Evolutionary conservation across 2,113 vertebrate species (phyloP).

Genomic region (Trematocara macrostoma): DNA sequence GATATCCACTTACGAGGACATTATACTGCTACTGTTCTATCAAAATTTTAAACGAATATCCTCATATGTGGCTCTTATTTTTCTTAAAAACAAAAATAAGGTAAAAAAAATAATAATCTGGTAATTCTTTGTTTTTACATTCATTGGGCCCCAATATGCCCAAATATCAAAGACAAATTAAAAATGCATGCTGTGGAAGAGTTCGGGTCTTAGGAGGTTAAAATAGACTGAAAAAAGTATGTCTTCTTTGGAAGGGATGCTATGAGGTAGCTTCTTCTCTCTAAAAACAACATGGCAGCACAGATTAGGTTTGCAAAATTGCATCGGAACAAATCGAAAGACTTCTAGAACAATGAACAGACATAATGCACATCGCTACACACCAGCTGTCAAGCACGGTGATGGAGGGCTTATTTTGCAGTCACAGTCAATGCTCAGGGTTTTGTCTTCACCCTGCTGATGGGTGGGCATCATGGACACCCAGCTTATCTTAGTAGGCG

Average conservation of each 20-base stretch:
- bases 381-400: background rate
- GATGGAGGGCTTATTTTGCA: background rate
- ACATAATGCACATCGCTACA: background rate
- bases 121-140: too few relatives aligned
- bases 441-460: background rate
- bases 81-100: too few relatives aligned
- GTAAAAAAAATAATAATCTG: too few relatives aligned
- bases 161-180: too few relatives aligned
- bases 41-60: too few relatives aligned
- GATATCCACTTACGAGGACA: too few relatives aligned
- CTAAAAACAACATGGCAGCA: background rate
- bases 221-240: background rate
- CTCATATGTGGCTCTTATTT: too few relatives aligned
- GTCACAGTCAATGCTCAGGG: background rate
- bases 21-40: too few relatives aligned
- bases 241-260: background rate
- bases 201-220: too few relatives aligned
- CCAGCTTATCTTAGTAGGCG: background rate
- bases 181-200: too few relatives aligned
- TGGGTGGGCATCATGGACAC: background rate
- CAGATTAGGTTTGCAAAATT: background rate
- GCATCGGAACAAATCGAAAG: background rate
- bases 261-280: background rate
- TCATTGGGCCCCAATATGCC: accelerated
- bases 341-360: background rate